Evolutionary conservation across 2,113 vertebrate genomes (phyloP).

Genomic region (Tenebrosternarchus preto): DNA sequence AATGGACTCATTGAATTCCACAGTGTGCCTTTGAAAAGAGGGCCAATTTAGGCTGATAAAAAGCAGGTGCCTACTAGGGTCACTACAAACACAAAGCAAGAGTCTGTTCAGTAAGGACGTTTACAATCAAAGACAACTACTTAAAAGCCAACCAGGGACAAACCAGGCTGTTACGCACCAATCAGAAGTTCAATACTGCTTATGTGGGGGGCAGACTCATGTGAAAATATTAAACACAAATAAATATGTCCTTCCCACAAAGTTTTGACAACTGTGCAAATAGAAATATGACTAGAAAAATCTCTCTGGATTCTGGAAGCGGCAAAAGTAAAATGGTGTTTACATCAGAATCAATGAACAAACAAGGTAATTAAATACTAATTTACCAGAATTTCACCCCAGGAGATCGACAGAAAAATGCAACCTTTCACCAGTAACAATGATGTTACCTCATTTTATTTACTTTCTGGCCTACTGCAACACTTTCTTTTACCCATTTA

Average conservation of each 20-base stretch:
- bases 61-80: conserved; percentile 27
- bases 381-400: background rate
- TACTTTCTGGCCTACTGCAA: background rate
- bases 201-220: background rate
- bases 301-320: background rate
- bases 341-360: conserved; percentile 12
- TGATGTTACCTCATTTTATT: conserved; percentile 29
- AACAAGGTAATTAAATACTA: conserved; percentile 5
- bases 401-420: conserved; percentile 28
- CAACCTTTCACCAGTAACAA: background rate
- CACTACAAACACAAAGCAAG: background rate
- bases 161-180: background rate
- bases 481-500: conserved; percentile 27
- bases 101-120: conserved; percentile 17
- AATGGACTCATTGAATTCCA: conserved; percentile 6
- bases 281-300: conserved; percentile 10
- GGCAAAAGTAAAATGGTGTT: conserved; percentile 11
- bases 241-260: conserved; percentile 25
- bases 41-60: conserved; percentile 29
- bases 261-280: conserved; percentile 11
- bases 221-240: conserved; percentile 12
- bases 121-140: background rate
- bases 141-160: background rate
- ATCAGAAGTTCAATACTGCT: conserved; percentile 8
- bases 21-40: conserved; percentile 23